Evolutionary conservation across 2,113 vertebrate species (phyloP), one percentile per base, ranked within the genome.

Genomic region (Boulengeromyrus knoepffleri): DNA sequence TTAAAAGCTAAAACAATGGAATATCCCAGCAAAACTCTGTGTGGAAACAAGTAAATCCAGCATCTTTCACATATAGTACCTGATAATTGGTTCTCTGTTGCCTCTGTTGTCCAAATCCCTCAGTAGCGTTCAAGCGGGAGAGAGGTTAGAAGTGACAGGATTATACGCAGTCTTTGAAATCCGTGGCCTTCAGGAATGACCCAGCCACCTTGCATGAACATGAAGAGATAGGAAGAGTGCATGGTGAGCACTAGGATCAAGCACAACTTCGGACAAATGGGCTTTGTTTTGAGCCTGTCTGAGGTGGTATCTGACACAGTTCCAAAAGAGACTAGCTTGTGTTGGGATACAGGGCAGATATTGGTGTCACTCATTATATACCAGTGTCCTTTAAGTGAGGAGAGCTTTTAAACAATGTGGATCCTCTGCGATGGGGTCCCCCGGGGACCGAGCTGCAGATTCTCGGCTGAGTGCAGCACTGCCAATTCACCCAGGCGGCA

Each of bases 121-220:
- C 91, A 96, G 96, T 96, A 94, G 92, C 95, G 94, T 96, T 94
- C 94, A 95, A 92, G 94, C 95, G 95, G 90, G 93, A 95, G 36
- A 80, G 95, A 97, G 94, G 95, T 96, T 96, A 96, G 95, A 96
- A 96, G 94, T 96, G 96, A 96, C 95, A 96, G 96, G 95, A 96
- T 96, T 97, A 96, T 96, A 97, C 96, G 96, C 94, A 96, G 94
- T 95, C 94, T 96, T 97, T 96, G 96, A 95, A 96, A 96, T 96
- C 96, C 95, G 95, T 94, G 94, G 96, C 96, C 96, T 96, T 96
- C 93, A 95, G 96, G 96, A 95, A 96, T 95, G 94, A 95, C 92
- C 49, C 90, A 90, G 95, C 95, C 96, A 96, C 95, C 95, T 95
- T 95, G 95, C 95, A 96, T 96, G 95, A 96, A 97, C 96, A 70